Evolutionary conservation across 2,888 invertebrate species (phyloP).

Genomic region (Tipula unca): DNA sequence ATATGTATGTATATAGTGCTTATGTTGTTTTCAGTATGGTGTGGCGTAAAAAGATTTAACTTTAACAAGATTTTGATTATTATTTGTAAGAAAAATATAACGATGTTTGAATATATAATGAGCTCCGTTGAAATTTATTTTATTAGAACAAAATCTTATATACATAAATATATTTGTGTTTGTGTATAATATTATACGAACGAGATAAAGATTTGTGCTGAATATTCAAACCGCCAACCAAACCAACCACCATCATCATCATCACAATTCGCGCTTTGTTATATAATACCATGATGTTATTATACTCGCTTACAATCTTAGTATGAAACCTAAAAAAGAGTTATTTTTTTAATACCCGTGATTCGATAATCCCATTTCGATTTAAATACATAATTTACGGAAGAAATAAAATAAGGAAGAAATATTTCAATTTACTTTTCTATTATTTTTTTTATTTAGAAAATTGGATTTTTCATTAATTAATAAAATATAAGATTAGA

Average conservation of each 20-base stretch:
- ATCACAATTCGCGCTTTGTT: neutral
- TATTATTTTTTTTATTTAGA: neutral
- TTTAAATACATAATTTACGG: neutral
- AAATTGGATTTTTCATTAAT: neutral
- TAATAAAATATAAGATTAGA: neutral
- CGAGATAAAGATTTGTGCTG: neutral
- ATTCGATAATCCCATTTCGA: neutral
- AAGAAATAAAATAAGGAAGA: neutral
- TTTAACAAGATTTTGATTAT: conserved; percentile 14
- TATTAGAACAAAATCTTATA: neutral
- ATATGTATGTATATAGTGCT: neutral
- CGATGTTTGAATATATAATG: conserved; percentile 18
- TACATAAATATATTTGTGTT: neutral
- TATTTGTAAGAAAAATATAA: conserved; percentile 1
- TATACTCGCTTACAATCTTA: neutral
- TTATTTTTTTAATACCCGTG: neutral
- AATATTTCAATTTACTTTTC: neutral
- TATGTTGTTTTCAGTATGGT: neutral
- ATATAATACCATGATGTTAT: neutral
- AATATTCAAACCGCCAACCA: neutral
- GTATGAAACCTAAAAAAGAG: neutral
- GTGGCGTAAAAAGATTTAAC: neutral
- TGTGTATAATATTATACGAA: neutral
- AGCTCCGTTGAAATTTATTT: neutral
- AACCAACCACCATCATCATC: neutral